Evolutionary conservation across 2,113 vertebrate species (phyloP), one percentile per base, ranked within the genome.

Genomic region (Forbesichthys agassizii): DNA sequence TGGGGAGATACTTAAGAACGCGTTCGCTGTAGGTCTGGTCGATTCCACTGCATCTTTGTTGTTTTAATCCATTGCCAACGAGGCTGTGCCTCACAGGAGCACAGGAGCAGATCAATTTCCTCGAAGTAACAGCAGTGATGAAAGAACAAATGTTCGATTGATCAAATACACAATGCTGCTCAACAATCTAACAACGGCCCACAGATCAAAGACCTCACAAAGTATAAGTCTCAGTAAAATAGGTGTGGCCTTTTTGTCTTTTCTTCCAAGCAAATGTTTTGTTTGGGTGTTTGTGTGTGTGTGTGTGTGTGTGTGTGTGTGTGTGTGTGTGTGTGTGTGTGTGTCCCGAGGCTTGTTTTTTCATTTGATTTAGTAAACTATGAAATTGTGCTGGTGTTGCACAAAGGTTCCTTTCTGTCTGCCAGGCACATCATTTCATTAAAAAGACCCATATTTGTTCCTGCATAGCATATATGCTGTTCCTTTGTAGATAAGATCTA

Each of bases 41-140:
- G 64, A 58, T 64, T 74, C 69, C n/a, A 27, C 61, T 33, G 66
- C 65, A 58, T 66, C 55, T 18, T 46, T 9, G 11, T 33, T 0
- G 60, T 67, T 84, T 75, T 66, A 61, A 74, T 65, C 74, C 58
- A 73, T 74, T 62, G 54, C 66, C 65, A 83, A 83, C 55, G 64
- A 49, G 47, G 79, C 51, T 33, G 27, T 3, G 9, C 59, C 78
- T 51, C 49, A 10, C 2, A 72, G 59, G 84, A 51, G 49, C 3
- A 6, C 49, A 51, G 49, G 3, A 11, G 49, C 4, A 4, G 11
- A 51, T 51, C 49, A 51, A 66, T 61, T 59, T 47, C 47, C 16
- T 48, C 13, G 59, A 80, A 69, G 2, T 48, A 62, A 33, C 64
- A 52, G 53, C 14, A 8, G 16, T 61, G 61, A 65, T 66, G 33